A percentile compares a stretch with the other conserved stretches of the same genome.
phyloP scores from a whole-genome alignment of 2,113 vertebrate species.

The Paralichthys olivaceus region DNA sequence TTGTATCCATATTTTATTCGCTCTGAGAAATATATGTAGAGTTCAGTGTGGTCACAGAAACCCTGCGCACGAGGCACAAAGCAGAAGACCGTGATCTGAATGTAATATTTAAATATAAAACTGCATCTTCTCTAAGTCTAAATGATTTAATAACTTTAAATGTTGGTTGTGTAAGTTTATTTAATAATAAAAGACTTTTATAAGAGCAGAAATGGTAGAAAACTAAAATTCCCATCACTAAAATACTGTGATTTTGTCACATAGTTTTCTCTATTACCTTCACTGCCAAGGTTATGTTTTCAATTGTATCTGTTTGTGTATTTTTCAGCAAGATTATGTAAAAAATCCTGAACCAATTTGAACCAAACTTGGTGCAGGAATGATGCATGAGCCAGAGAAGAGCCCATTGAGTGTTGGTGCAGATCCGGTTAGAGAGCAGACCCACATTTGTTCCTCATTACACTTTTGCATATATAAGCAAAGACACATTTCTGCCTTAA shows the following conservation, averaged over 20 bases:
- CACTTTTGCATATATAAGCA: too few species aligned
- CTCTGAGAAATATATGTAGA: conserved; percentile 5
- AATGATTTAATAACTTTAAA: conserved; percentile 46
- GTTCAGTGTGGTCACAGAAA: conserved; percentile 23
- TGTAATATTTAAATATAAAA: conserved; percentile 4
- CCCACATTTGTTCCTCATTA: too few species aligned
- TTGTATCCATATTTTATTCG: conserved; percentile 56
- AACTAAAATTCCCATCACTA: background rate
- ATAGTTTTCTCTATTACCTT: background rate
- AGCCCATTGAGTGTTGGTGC: background rate
- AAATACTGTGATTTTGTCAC: background rate
- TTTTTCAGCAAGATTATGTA: too few species aligned
- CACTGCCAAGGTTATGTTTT: background rate
- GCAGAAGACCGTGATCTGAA: conserved; percentile 6
- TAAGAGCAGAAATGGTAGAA: background rate
- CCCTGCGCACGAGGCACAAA: background rate
- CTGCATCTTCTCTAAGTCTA: background rate
- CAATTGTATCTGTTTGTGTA: background rate
- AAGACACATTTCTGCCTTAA: too few species aligned
- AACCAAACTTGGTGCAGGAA: background rate
- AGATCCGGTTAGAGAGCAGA: background rate
- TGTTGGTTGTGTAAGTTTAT: conserved; percentile 29
- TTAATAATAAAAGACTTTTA: conserved; percentile 31
- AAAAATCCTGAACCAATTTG: background rate
- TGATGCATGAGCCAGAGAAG: too few species aligned